These are phyloP conservation scores for Patella pellucida DNA, from an alignment of 2,888 invertebrate species.

Conservation along the genomic window DNA sequence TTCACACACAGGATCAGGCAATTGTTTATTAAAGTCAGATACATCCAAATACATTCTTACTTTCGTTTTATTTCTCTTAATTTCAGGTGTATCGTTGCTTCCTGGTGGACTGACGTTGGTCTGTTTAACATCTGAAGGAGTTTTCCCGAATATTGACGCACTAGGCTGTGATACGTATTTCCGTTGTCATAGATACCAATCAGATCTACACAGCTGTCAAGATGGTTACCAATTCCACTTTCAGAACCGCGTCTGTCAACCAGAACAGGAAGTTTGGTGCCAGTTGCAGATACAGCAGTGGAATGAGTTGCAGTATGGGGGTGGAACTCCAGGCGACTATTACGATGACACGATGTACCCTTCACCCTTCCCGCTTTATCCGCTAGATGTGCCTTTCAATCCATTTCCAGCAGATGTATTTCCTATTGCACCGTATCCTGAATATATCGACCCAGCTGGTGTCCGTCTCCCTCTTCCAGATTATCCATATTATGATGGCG, in stretches of 20 bases:
- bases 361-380: neutral
- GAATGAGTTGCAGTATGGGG: neutral
- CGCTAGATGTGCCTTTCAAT: neutral
- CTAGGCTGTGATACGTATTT: neutral
- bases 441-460: no score
- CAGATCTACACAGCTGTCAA: neutral
- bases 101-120: neutral
- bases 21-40: no score
- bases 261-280: neutral
- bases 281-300: neutral
- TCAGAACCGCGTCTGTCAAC: neutral
- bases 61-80: no score
- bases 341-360: neutral
- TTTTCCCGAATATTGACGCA: neutral
- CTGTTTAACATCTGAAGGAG: neutral
- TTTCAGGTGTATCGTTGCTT: neutral
- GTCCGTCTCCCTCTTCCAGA: no score
- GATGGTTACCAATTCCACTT: conserved; percentile 1
- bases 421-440: no score
- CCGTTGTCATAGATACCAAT: neutral
- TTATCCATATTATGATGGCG: no score
- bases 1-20: no score
- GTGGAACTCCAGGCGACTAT: neutral
- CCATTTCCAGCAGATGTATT: no score
- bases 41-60: no score